Evolutionary conservation across 2,797 vertebrate species (phyloP).

Genomic region (Pantherophis alleghaniensis): DNA sequence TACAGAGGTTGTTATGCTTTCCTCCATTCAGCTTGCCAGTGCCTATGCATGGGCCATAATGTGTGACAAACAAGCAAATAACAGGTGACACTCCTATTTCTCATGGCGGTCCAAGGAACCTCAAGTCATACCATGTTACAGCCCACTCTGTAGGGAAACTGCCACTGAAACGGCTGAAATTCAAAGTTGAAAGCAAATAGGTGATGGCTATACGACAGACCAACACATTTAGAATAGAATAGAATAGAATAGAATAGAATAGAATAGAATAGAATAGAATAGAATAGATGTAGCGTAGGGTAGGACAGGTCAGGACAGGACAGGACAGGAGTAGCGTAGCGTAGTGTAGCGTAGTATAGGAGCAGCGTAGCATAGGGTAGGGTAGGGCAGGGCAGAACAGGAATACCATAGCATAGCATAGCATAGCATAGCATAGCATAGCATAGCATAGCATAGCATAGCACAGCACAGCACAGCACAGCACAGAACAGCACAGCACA

Average conservation of each 20-base stretch:
- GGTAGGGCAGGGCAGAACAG: no score
- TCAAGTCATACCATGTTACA: slow-evolving; percentile 46
- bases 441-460: no score
- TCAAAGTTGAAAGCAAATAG: slow-evolving; percentile 35
- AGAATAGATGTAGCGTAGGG: no score
- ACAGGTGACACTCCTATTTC: slow-evolving; percentile 46
- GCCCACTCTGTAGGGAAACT: slow-evolving; percentile 16
- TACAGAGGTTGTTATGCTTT: slow-evolving; percentile 65
- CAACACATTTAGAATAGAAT: neutral
- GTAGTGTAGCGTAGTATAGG: no score
- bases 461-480: no score
- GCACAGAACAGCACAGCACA: fast-evolving
- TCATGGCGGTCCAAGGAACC: slow-evolving; percentile 51
- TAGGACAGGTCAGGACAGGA: no score
- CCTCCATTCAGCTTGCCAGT: slow-evolving; percentile 59
- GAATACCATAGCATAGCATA: no score
- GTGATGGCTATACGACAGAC: neutral
- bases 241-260: no score
- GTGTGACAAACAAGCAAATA: slow-evolving; percentile 35
- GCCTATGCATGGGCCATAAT: slow-evolving; percentile 44
- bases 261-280: neutral
- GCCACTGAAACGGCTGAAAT: neutral
- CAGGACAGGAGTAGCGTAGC: no score
- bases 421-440: no score
- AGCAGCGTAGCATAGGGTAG: no score